Evolutionary conservation across 2,888 invertebrate species (phyloP), one percentile per base, ranked within the genome.

Genomic region (Acronicta aceris): DNA sequence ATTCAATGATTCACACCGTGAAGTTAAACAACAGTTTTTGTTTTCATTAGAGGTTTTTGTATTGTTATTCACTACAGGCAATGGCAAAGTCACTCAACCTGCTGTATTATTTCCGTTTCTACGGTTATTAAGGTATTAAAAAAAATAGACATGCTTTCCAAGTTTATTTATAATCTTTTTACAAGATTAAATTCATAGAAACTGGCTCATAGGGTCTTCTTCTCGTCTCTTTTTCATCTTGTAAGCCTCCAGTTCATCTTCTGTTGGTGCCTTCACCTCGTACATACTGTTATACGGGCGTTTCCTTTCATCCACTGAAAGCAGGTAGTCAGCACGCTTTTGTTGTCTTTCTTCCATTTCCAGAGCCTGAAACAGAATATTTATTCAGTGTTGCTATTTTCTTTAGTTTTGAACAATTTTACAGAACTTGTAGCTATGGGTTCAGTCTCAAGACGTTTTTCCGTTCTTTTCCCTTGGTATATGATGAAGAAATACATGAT

Each of bases 131-230:
- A 50, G 49, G 41, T 48, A 12, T 47, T 1, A 46, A 64, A 58
- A 64, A 55, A 57, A 5, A 42, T n/a, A 57, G 5, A 42, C 16
- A 51, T 7, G 16, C 17, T 13, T 43, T n/a, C 41, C n/a, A 36
- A 3, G 7, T 42, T 49, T 21, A 55, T 53, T 65, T 59, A 59
- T 61, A 25, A 0, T 36, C 41, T 55, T 63, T 59, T 65, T 59
- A 54, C 55, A 55, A 54, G 47, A 36, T 1, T 40, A 57, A 61
- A 45, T 67, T 81, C 79, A 92, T 80, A 95, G 82, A 90, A 97
- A 97, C 68, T 97, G 96, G 56, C 96, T 96, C 99, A 99, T 99
- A 0, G 99, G 99, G 94, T 99, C 99, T 71, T 98, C 98, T 0
- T 97, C 97, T 43, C 98, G 95, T 55, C 96, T 94, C 55, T 97